Conservation (phyloP, 2,888 invertebrate species). For the Drosophila helvetica region DNA sequence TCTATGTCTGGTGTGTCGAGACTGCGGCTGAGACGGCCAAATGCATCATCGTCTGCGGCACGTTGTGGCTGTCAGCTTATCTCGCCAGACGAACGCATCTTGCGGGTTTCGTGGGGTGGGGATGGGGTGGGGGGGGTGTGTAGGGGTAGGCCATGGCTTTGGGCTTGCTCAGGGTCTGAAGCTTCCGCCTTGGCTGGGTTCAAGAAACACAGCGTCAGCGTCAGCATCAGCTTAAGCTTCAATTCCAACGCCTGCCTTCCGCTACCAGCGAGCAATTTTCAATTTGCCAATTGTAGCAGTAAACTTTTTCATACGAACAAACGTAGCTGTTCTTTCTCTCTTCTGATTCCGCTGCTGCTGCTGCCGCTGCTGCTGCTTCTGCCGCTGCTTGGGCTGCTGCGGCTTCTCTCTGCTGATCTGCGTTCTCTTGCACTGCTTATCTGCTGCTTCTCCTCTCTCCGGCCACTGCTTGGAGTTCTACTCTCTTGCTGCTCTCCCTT, state of each 20-base stretch:
- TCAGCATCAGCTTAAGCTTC: conserved; percentile 14
- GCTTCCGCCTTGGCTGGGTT: conserved; percentile 30
- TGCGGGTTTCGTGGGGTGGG: conserved; percentile 4
- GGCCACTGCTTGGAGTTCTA: background rate
- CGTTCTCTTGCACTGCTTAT: background rate
- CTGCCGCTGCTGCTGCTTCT: too few relatives aligned
- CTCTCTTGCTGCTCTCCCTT: too few relatives aligned
- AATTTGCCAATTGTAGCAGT: conserved; percentile 81
- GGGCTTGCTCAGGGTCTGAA: conserved; percentile 48
- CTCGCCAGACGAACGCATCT: conserved; percentile 65
- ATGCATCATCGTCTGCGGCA: conserved; percentile 69
- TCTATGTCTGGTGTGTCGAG: conserved; percentile 55
- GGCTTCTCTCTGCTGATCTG: background rate
- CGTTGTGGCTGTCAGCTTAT: conserved; percentile 63
- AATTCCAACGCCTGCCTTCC: conserved; percentile 27
- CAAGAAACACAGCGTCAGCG: conserved; percentile 10
- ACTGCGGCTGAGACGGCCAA: conserved; percentile 47
- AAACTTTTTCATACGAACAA: conserved; percentile 52
- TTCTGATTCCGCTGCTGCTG: too few relatives aligned
- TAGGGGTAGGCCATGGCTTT: conserved; percentile 53
- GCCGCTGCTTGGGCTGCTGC: background rate
- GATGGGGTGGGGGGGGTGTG: too few relatives aligned
- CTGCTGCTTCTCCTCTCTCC: conserved; percentile 10
- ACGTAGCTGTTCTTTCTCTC: conserved; percentile 60
- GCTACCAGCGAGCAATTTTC: conserved; percentile 74